phyloP scores from a whole-genome alignment of 2,888 invertebrate species.

The Andrena praecox region DNA sequence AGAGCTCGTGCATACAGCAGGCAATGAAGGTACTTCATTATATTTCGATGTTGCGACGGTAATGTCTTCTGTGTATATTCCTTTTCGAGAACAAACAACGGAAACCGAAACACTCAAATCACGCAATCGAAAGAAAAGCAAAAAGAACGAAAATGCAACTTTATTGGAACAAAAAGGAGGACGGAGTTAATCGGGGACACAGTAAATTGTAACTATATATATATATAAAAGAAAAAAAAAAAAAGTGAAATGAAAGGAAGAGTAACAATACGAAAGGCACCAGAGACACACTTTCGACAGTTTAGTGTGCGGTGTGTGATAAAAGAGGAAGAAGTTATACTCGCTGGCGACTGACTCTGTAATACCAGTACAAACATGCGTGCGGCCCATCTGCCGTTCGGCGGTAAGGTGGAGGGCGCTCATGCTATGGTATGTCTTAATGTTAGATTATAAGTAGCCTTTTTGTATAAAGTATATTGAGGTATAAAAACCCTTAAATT shows the following conservation, averaged over 20 bases:
- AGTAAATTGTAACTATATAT: conserved; percentile 80
- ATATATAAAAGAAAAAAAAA: conserved; percentile 50
- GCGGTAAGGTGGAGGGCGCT: conserved; percentile 80
- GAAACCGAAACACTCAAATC: conserved; percentile 45
- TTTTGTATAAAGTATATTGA: conserved; percentile 85
- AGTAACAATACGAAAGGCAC: conserved; percentile 79
- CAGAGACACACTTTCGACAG: conserved; percentile 80
- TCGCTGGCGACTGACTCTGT: conserved; percentile 85
- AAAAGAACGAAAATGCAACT: conserved; percentile 49
- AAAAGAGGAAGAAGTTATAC: conserved; percentile 83
- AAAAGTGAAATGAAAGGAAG: conserved; percentile 1
- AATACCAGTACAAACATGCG: conserved; percentile 85
- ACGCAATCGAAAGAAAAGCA: conserved; percentile 55
- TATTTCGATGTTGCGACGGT: conserved; percentile 66
- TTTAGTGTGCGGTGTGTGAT: conserved; percentile 84
- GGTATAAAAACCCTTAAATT: conserved; percentile 84
- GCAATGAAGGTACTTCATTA: conserved; percentile 75
- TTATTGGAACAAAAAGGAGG: conserved; percentile 33
- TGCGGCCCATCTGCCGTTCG: conserved; percentile 79
- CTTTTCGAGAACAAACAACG: conserved; percentile 55
- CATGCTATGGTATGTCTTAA: conserved; percentile 85
- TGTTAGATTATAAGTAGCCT: conserved; percentile 85
- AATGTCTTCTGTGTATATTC: conserved; percentile 62
- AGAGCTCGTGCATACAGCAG: conserved; percentile 68
- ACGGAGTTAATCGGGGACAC: conserved; percentile 78